Conservation (phyloP, 2,113 vertebrate genomes). For the Leucopsar rothschildi region DNA sequence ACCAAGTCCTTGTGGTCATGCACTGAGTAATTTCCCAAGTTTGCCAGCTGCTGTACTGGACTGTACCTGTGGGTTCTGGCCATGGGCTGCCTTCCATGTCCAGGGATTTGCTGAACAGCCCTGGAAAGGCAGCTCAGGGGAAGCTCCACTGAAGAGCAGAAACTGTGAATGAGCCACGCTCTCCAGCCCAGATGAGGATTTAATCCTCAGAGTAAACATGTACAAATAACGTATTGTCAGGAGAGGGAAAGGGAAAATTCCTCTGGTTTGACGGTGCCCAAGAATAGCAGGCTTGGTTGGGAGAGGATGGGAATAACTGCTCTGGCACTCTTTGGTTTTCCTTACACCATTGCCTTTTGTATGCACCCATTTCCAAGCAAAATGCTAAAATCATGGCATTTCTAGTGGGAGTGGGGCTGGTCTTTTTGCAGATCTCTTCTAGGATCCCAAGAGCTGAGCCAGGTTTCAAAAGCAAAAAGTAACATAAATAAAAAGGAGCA, state of each 20-base stretch:
- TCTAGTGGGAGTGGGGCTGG: background rate
- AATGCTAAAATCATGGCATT: background rate
- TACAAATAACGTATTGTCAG: background rate
- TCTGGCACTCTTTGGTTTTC: background rate
- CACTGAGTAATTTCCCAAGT: constrained; percentile 58
- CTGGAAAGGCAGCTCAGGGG: constrained; percentile 3
- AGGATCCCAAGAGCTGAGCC: fast-evolving
- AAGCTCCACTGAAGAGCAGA: background rate
- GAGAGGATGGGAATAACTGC: background rate
- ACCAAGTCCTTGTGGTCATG: constrained; percentile 41
- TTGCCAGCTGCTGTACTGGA: constrained; percentile 64
- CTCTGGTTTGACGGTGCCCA: background rate
- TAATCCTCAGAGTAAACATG: constrained; percentile 48
- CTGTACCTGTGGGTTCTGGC: constrained; percentile 70
- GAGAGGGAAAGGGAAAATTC: constrained; percentile 10
- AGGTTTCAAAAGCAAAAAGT: background rate
- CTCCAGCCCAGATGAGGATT: background rate
- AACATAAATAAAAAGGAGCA: background rate
- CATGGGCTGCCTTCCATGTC: constrained; percentile 18
- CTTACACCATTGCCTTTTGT: background rate
- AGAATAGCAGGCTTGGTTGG: background rate
- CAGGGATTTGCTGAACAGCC: background rate
- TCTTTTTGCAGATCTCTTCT: background rate
- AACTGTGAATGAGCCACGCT: constrained; percentile 12
- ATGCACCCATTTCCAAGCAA: background rate